Conservation (phyloP, 2,797 vertebrate genomes). For the Microctenopoma stevenorrisi region DNA sequence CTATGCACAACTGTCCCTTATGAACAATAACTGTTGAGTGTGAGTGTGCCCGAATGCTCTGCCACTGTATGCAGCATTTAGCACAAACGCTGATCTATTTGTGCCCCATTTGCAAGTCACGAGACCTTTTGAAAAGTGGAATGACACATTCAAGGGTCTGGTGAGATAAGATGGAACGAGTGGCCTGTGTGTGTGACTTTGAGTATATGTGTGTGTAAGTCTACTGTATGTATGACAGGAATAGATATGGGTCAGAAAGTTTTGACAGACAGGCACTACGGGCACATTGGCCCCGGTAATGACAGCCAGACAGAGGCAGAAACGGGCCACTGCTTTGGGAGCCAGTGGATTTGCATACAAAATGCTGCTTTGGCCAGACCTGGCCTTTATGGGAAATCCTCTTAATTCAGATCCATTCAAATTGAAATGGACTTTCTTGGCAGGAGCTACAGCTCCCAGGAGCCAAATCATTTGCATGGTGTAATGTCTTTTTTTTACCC, state of each 20-base stretch:
- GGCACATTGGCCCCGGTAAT: constrained; percentile 62
- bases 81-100: neutral
- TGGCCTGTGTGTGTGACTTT: constrained; percentile 7
- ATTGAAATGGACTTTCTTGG: constrained; percentile 86
- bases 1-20: constrained; percentile 12
- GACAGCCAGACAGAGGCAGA: constrained; percentile 73
- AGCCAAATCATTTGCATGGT: constrained; percentile 85
- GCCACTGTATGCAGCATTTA: neutral
- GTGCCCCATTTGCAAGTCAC: constrained; percentile 18
- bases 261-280: constrained; percentile 70
- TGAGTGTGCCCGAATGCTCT: constrained; percentile 20
- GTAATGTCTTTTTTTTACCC: constrained; percentile 67
- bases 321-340: constrained; percentile 59
- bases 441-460: constrained; percentile 71
- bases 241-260: constrained; percentile 34
- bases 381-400: constrained; percentile 84
- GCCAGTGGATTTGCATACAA: constrained; percentile 83
- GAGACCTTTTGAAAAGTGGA: constrained; percentile 6
- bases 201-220: constrained; percentile 2
- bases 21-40: neutral
- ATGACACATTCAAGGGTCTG: constrained; percentile 15
- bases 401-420: constrained; percentile 86
- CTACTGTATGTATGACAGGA: constrained; percentile 36
- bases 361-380: constrained; percentile 81
- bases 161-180: constrained; percentile 7